A percentile compares a stretch with the other conserved stretches of the same genome.
These are phyloP conservation scores for Moxostoma hubbsi DNA, from an alignment of 2,797 vertebrate species.

Conservation along the genomic window DNA sequence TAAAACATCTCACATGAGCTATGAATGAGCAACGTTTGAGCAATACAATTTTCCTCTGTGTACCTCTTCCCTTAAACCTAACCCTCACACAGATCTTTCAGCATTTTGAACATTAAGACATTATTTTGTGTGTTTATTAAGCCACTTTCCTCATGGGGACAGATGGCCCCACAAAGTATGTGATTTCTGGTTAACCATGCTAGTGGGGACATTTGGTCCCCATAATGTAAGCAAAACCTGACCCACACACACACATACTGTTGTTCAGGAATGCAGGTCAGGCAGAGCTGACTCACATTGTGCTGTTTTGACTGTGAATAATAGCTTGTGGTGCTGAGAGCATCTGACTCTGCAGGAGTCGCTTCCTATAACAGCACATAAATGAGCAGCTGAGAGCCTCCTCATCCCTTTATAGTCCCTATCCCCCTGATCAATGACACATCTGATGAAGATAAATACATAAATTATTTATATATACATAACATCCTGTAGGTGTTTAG, in stretches of 20 bases:
- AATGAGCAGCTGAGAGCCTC: slow-evolving; percentile 41
- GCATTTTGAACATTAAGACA: too few species aligned
- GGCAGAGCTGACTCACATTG: slow-evolving; percentile 64
- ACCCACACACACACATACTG: background rate
- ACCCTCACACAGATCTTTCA: too few species aligned
- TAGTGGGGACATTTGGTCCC: too few species aligned
- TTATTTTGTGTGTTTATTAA: too few species aligned
- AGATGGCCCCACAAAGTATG: too few species aligned
- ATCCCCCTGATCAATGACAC: slow-evolving; percentile 37
- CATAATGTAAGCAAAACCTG: too few species aligned
- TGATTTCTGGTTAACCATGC: too few species aligned
- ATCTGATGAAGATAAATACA: slow-evolving; percentile 1
- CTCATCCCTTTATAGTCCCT: slow-evolving; percentile 25
- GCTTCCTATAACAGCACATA: slow-evolving; percentile 42
- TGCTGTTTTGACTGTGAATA: slow-evolving; percentile 41
- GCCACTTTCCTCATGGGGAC: too few species aligned
- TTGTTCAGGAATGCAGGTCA: slow-evolving; percentile 58
- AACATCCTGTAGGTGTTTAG: background rate
- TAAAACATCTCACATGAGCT: too few species aligned
- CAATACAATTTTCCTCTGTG: too few species aligned
- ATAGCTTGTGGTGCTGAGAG: slow-evolving; percentile 43
- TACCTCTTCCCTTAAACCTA: too few species aligned
- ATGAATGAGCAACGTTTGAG: too few species aligned
- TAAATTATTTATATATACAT: background rate
- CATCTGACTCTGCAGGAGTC: slow-evolving; percentile 54